Conservation (phyloP, 1,140 invertebrate species). For the Dendrolimus punctatus region DNA sequence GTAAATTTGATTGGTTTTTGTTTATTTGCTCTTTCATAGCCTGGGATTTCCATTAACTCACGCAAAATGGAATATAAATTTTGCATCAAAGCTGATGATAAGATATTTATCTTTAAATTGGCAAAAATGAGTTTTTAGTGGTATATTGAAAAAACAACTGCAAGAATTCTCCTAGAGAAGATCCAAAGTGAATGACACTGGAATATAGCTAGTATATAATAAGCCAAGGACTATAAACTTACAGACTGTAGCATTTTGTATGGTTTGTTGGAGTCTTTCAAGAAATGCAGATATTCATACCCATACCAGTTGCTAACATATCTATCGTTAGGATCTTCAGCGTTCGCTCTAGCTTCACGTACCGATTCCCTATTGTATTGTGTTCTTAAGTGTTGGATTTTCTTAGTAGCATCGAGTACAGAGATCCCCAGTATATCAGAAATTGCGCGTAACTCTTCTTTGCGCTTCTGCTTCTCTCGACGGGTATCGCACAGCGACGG, state of each 20-base stretch:
- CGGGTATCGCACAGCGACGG: slow-evolving; percentile 52
- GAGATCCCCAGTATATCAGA: slow-evolving; percentile 47
- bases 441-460: slow-evolving; percentile 53
- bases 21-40: too few relatives aligned
- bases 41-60: too few relatives aligned
- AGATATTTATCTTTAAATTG: too few relatives aligned
- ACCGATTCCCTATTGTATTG: slow-evolving; percentile 61
- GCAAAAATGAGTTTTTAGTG: too few relatives aligned
- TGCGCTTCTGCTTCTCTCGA: slow-evolving; percentile 59
- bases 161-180: too few relatives aligned
- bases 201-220: too few relatives aligned
- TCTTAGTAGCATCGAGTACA: slow-evolving; percentile 54
- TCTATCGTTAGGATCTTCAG: slow-evolving; percentile 50
- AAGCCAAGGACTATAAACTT: slow-evolving; percentile 18
- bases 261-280: slow-evolving; percentile 60
- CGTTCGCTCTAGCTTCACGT: slow-evolving; percentile 40
- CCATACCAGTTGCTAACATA: slow-evolving; percentile 66
- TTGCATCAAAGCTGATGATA: too few relatives aligned
- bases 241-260: slow-evolving; percentile 48
- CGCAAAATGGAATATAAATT: too few relatives aligned
- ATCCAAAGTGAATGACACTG: too few relatives aligned
- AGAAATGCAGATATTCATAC: slow-evolving; percentile 61
- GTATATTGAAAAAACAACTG: too few relatives aligned
- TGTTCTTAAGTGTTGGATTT: slow-evolving; percentile 61
- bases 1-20: too few relatives aligned